phyloP scores from a whole-genome alignment of 2,797 vertebrate species.

The Danio tinwini region DNA sequence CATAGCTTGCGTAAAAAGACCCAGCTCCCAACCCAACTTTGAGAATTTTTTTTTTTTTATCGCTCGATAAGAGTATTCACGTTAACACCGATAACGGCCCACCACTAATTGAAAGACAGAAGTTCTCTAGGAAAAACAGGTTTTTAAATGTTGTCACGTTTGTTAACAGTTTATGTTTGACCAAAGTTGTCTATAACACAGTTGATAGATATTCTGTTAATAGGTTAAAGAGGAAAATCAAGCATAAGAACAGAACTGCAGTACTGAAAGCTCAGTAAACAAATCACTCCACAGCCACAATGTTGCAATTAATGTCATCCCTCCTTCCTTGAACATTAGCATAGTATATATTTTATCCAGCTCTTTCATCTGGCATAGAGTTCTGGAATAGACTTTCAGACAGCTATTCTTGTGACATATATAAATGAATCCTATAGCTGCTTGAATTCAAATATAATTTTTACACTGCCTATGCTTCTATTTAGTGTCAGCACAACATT shows the following conservation, averaged over 20 bases:
- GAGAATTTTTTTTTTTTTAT: no score
- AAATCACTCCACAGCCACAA: conserved; percentile 7
- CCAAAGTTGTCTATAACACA: not conserved
- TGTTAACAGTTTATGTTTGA: not conserved
- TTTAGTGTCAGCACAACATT: not conserved
- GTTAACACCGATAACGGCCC: no score
- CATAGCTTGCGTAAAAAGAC: no score
- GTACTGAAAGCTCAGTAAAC: not conserved
- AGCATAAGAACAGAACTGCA: not conserved
- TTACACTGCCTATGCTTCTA: not conserved
- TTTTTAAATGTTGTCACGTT: not conserved
- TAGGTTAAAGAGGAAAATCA: not conserved
- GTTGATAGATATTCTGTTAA: no score
- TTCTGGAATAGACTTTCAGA: not conserved
- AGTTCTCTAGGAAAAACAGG: not conserved
- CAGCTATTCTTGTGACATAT: not conserved
- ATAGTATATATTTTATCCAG: not conserved
- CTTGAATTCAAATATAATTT: not conserved
- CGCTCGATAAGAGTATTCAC: no score
- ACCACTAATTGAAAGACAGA: not conserved
- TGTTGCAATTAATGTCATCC: conserved; percentile 21
- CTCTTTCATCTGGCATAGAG: not conserved
- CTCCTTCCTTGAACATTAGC: conserved; percentile 10
- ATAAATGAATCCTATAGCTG: conserved; percentile 1
- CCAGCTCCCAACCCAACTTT: no score